Percentiles rank a stretch among this genome's conserved stretches.
Conservation (phyloP, 2,113 vertebrate genomes). For the Cephalopterus ornatus region DNA sequence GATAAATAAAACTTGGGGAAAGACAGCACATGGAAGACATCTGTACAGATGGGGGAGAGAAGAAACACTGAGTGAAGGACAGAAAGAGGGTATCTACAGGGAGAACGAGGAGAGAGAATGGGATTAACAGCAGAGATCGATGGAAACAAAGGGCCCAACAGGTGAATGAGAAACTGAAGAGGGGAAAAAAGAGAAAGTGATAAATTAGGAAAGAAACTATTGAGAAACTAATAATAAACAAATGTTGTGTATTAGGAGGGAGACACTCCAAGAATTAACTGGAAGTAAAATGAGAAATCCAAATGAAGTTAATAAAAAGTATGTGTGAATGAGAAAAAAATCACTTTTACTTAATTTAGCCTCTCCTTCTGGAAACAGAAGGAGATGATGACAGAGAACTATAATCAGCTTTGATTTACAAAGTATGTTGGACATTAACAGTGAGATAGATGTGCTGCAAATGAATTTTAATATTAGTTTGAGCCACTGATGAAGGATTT, state of each 20-base stretch:
- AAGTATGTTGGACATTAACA: background rate
- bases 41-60: background rate
- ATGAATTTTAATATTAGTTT: background rate
- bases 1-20: background rate
- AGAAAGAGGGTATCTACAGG: background rate
- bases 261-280: background rate
- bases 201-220: background rate
- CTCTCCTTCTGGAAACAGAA: background rate
- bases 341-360: background rate
- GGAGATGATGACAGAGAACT: background rate
- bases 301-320: background rate
- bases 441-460: background rate
- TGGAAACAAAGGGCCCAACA: background rate
- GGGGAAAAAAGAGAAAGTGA: accelerated
- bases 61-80: background rate
- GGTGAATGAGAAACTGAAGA: background rate
- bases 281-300: background rate
- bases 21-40: background rate
- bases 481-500: background rate
- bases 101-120: background rate
- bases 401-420: background rate
- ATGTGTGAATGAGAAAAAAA: background rate
- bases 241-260: background rate
- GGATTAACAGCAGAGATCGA: background rate
- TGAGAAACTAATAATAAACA: background rate